Conservation (phyloP, 1,140 invertebrate species). For the Pseudachorutes palmiensis region DNA sequence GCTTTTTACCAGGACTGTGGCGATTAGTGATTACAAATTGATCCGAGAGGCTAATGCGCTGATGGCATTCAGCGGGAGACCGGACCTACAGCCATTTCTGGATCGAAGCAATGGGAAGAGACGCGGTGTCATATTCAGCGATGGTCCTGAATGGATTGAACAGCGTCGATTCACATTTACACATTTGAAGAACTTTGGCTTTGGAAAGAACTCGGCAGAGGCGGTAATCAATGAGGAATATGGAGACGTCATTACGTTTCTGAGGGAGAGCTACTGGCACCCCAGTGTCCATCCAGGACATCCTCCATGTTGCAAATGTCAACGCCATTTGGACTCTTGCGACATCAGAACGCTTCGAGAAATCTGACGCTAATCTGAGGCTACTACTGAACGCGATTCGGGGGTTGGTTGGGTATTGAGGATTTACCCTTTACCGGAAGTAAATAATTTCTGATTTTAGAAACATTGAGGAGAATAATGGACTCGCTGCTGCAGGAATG, state of each 20-base stretch:
- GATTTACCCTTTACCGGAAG: background rate
- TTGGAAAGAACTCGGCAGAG: constrained; percentile 6
- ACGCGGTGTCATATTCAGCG: constrained; percentile 9
- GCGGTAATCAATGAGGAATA: constrained; percentile 19
- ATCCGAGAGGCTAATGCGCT: constrained; percentile 7
- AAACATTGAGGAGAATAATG: constrained; percentile 25
- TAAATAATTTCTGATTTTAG: constrained; percentile 3
- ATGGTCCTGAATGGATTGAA: constrained; percentile 18
- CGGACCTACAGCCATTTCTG: constrained; percentile 3
- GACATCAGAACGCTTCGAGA: constrained; percentile 16
- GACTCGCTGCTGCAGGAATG: constrained; percentile 19
- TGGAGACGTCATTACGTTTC: background rate
- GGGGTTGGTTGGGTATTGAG: constrained; percentile 1
- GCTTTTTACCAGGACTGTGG: constrained; percentile 6
- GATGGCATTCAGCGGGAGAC: constrained; percentile 13
- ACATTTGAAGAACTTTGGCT: constrained; percentile 16
- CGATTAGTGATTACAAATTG: constrained; percentile 19
- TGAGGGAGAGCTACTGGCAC: background rate
- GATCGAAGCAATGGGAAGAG: constrained; percentile 10
- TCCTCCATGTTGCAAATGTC: constrained; percentile 18
- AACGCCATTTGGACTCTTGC: constrained; percentile 24
- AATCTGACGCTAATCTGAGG: constrained; percentile 16
- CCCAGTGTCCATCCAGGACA: constrained; percentile 18
- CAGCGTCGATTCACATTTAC: constrained; percentile 16
- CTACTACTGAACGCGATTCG: constrained; percentile 9